Conservation (phyloP, 2,888 invertebrate species). For the Cantharis rufa region DNA sequence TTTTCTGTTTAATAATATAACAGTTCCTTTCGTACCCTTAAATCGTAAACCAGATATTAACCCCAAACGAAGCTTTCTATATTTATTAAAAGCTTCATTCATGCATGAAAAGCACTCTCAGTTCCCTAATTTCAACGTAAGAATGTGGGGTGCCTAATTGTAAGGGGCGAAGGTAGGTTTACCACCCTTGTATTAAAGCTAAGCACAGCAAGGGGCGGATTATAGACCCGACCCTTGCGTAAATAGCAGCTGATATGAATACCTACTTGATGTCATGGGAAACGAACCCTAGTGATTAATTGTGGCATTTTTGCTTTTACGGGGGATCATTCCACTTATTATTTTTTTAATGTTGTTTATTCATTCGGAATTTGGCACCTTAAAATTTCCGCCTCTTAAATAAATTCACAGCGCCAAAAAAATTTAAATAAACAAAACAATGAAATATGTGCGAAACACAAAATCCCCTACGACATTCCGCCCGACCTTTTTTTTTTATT, state of each 20-base stretch:
- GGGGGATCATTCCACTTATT: neutral
- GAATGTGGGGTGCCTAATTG: slow-evolving; percentile 46
- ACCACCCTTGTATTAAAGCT: slow-evolving; percentile 48
- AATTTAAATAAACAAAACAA: neutral
- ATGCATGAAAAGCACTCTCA: slow-evolving; percentile 17
- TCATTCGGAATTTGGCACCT: neutral
- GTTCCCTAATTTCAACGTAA: slow-evolving; percentile 26
- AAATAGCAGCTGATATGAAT: slow-evolving; percentile 47
- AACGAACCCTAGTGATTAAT: slow-evolving; percentile 25
- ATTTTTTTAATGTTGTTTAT: neutral
- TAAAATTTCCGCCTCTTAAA: neutral
- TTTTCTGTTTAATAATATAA: neutral
- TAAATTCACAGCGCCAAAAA: neutral
- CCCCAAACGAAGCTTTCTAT: slow-evolving; percentile 9
- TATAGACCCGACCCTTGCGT: slow-evolving; percentile 39
- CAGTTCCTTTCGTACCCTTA: neutral
- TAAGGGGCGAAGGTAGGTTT: slow-evolving; percentile 42
- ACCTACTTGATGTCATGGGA: slow-evolving; percentile 40
- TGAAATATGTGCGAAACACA: neutral
- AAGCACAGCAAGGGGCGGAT: slow-evolving; percentile 43
- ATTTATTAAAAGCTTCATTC: slow-evolving; percentile 23
- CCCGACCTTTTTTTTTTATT: neutral
- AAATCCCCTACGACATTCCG: neutral
- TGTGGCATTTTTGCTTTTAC: slow-evolving; percentile 2
- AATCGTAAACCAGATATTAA: slow-evolving; percentile 6